Percentiles rank a stretch among this genome's conserved stretches.
These are phyloP conservation scores for Melitaea cinxia DNA, from an alignment of 1,140 invertebrate genomes.

Conservation along the genomic window DNA sequence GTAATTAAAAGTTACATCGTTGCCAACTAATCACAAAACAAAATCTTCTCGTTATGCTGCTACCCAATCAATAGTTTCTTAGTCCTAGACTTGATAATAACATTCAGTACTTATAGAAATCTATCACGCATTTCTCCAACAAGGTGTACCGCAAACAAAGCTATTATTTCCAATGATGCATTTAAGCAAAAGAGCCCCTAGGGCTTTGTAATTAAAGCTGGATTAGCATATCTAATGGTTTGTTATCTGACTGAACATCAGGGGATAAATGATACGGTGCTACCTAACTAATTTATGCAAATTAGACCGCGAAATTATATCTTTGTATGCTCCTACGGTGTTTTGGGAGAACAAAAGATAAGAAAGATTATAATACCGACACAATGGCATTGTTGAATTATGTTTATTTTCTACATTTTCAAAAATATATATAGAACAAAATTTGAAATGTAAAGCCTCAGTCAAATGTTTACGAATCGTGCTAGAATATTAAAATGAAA, in stretches of 20 bases:
- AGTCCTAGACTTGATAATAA: neutral
- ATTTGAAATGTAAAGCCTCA: neutral
- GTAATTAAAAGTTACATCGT: neutral
- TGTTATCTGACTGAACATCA: conserved; percentile 46
- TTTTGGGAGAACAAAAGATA: conserved; percentile 2
- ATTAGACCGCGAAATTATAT: conserved; percentile 42
- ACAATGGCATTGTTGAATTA: neutral
- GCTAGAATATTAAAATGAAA: neutral
- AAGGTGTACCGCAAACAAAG: neutral
- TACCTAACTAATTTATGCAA: conserved; percentile 60
- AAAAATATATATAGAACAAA: neutral
- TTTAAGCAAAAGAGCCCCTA: conserved; percentile 8
- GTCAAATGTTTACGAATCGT: neutral
- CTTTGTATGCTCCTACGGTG: neutral
- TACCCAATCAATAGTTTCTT: neutral
- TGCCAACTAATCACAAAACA: neutral
- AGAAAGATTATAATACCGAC: neutral
- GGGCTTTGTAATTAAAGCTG: conserved; percentile 38
- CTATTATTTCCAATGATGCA: conserved; percentile 8
- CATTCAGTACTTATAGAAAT: neutral
- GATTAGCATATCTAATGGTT: conserved; percentile 60
- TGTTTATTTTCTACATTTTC: neutral
- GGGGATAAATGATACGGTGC: conserved; percentile 48
- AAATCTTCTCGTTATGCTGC: neutral
- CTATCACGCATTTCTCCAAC: neutral